A percentile compares a stretch with the other conserved stretches of the same genome.
Evolutionary conservation across 2,797 vertebrate species (phyloP).

Genomic region (Cercopithecus mitis): DNA sequence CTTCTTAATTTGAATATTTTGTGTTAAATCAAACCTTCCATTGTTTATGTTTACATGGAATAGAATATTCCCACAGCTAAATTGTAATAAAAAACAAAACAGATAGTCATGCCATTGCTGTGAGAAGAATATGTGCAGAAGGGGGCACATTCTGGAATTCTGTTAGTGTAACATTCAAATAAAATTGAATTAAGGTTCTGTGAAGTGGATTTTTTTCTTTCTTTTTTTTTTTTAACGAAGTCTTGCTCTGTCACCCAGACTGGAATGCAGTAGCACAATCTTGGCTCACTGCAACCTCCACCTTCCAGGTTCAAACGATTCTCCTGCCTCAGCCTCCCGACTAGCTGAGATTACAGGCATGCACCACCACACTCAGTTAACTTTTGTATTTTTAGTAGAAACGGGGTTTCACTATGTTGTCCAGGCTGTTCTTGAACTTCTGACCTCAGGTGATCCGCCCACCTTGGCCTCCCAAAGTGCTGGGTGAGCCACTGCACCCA

Average conservation of each 20-base stretch:
- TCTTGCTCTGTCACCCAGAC: background rate
- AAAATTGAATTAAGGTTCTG: slow-evolving; percentile 31
- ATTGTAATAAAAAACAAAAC: slow-evolving; percentile 55
- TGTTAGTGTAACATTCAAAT: slow-evolving; percentile 41
- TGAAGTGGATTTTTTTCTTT: background rate
- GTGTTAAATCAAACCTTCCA: slow-evolving; percentile 14
- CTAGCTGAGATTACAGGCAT: background rate
- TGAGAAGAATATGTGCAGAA: background rate
- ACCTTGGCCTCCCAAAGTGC: background rate
- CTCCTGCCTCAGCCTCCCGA: background rate
- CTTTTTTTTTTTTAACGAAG: background rate
- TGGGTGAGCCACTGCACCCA: background rate
- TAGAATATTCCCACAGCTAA: slow-evolving; percentile 42
- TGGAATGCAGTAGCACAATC: background rate
- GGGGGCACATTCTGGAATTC: slow-evolving; percentile 9
- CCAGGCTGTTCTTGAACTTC: background rate
- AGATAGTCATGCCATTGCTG: background rate
- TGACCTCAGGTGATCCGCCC: background rate
- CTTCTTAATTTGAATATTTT: slow-evolving; percentile 59
- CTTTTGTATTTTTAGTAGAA: background rate
- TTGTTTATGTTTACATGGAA: slow-evolving; percentile 65
- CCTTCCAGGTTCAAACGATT: background rate
- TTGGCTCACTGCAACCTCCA: background rate
- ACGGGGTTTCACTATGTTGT: background rate
- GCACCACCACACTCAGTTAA: background rate